Evolutionary conservation across 2,113 vertebrate species (phyloP).

Genomic region (Hylia prasina): DNA sequence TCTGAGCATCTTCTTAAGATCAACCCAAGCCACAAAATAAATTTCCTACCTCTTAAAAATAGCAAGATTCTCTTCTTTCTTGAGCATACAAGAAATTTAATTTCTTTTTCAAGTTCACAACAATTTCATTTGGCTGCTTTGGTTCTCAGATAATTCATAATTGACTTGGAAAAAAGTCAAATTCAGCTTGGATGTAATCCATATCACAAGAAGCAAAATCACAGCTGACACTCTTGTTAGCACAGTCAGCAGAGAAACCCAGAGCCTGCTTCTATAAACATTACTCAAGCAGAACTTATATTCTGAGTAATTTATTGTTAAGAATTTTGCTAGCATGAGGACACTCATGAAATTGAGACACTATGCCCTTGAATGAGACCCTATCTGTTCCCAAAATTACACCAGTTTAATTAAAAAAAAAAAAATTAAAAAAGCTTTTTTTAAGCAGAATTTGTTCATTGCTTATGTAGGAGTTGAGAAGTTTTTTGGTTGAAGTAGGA

Average conservation of each 20-base stretch:
- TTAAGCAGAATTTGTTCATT: background rate
- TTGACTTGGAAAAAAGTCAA: constrained; percentile 54
- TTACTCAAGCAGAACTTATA: constrained; percentile 6
- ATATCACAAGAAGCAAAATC: constrained; percentile 33
- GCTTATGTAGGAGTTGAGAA: background rate
- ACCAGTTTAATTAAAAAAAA: background rate
- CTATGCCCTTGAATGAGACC: background rate
- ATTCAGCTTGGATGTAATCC: constrained; percentile 42
- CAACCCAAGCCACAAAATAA: background rate
- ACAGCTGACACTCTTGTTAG: constrained; percentile 46
- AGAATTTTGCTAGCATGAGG: background rate
- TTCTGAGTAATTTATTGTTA: background rate
- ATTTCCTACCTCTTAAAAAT: background rate
- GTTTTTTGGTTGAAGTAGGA: background rate
- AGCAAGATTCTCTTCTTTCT: background rate
- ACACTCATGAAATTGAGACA: background rate
- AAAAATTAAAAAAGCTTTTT: background rate
- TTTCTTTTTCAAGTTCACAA: constrained; percentile 13
- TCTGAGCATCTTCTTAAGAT: background rate
- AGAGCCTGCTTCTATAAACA: background rate
- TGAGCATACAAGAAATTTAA: background rate
- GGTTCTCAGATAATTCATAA: constrained; percentile 48
- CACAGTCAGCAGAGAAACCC: constrained; percentile 28
- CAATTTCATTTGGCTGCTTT: constrained; percentile 30
- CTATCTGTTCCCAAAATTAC: background rate